Conservation (phyloP, 2,888 invertebrate species). For the Vesta saturnalis region DNA sequence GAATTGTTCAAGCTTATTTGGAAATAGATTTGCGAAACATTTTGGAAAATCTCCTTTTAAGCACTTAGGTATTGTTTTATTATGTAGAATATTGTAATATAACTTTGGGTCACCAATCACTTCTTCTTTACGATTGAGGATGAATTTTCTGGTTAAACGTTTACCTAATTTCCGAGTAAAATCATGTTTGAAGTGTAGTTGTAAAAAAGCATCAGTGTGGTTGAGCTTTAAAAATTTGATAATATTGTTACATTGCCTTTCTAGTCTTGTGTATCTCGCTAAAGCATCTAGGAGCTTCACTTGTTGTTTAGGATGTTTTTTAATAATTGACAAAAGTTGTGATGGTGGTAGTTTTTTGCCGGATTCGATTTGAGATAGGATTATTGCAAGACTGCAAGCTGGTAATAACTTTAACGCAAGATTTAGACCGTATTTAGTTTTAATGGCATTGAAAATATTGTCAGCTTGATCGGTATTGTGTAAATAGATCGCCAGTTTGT, state of each 20-base stretch:
- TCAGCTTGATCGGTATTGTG: conserved; percentile 13
- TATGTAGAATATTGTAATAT: conserved; percentile 6
- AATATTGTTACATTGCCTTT: not conserved
- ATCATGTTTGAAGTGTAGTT: not conserved
- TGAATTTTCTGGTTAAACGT: not conserved
- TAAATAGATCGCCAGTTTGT: conserved; percentile 18
- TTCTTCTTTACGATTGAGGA: not conserved
- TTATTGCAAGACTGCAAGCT: conserved; percentile 19
- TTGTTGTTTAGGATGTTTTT: not conserved
- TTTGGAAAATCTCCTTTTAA: conserved; percentile 12
- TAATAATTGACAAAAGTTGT: conserved; percentile 8
- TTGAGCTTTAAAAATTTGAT: not conserved
- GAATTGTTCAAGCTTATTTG: conserved; percentile 13
- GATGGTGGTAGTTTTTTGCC: conserved; percentile 11
- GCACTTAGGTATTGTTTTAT: conserved; percentile 11
- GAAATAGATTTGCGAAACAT: conserved; percentile 18
- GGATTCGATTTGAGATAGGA: conserved; percentile 8
- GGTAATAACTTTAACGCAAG: conserved; percentile 19
- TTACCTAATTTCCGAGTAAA: not conserved
- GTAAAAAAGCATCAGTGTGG: not conserved
- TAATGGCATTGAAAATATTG: conserved; percentile 20
- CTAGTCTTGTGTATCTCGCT: not conserved
- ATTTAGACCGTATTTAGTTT: conserved; percentile 20
- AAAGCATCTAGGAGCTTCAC: not conserved
- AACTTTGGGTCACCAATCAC: not conserved